These are phyloP conservation scores for Tethya wilhelma DNA, from an alignment of 37 sponge, comb jelly and placozoan species.

Conservation along the genomic window DNA sequence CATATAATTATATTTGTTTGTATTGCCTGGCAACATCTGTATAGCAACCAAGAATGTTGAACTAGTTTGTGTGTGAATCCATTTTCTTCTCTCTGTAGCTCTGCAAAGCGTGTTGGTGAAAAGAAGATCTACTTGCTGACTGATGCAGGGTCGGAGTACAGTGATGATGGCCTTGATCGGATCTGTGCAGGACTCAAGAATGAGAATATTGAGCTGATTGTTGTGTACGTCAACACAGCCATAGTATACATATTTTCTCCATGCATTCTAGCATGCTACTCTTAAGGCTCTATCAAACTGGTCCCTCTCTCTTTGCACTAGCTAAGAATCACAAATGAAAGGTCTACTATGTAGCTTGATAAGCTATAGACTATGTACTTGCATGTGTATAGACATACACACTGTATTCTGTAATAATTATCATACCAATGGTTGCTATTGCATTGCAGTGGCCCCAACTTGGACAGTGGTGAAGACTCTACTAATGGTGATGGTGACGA, in stretches of 20 bases:
- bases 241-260: background rate
- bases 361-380: background rate
- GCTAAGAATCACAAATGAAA: background rate
- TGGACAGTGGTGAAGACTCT: constrained; percentile 34
- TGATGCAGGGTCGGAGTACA: constrained; percentile 75
- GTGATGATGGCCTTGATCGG: constrained; percentile 68
- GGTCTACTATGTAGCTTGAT: background rate
- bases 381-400: background rate
- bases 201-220: constrained; percentile 60
- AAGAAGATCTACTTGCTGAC: constrained; percentile 88
- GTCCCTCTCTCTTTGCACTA: no score
- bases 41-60: no score
- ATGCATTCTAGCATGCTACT: no score
- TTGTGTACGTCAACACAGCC: constrained; percentile 60
- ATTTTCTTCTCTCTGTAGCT: no score
- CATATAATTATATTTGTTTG: no score
- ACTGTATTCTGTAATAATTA: background rate
- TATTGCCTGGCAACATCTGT: no score
- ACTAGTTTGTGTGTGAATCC: no score
- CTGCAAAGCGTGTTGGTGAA: constrained; percentile 70
- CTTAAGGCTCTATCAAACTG: background rate
- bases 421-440: background rate
- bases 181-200: constrained; percentile 71
- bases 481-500: constrained; percentile 21
- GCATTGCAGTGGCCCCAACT: constrained; percentile 59